A percentile compares a stretch with the other conserved stretches of the same genome.
Conservation (phyloP, 2,797 vertebrate genomes). For the Vireo griseus region DNA sequence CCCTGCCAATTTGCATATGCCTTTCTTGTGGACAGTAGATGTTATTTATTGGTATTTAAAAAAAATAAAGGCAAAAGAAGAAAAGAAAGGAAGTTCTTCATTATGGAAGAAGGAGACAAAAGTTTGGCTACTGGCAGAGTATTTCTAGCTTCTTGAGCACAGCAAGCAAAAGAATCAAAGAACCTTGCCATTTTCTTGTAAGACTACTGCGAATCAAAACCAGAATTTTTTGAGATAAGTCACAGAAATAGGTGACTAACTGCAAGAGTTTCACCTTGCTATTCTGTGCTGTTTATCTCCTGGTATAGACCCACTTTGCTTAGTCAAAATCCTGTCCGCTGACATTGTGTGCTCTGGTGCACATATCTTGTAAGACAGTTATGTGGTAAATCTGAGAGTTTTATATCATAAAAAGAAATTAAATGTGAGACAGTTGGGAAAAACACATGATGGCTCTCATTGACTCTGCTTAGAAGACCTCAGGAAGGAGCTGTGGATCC, state of each 20-base stretch:
- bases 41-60: background rate
- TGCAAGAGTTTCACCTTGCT: background rate
- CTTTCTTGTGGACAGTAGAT: background rate
- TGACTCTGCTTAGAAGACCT: background rate
- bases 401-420: background rate
- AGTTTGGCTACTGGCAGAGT: background rate
- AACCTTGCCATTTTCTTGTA: background rate
- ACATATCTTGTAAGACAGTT: background rate
- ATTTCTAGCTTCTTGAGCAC: background rate
- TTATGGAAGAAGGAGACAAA: background rate
- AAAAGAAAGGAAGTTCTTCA: background rate
- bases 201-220: background rate
- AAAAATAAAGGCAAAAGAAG: background rate
- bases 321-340: background rate
- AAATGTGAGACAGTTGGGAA: background rate
- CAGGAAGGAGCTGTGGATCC: background rate
- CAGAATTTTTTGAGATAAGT: background rate
- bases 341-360: background rate
- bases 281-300: background rate
- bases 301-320: background rate
- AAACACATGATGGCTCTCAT: background rate
- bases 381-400: background rate
- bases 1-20: background rate
- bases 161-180: background rate
- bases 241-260: background rate